Base-by-base conservation (phyloP, 2,888 invertebrate genomes). In the Erebia aethiops region DNA sequence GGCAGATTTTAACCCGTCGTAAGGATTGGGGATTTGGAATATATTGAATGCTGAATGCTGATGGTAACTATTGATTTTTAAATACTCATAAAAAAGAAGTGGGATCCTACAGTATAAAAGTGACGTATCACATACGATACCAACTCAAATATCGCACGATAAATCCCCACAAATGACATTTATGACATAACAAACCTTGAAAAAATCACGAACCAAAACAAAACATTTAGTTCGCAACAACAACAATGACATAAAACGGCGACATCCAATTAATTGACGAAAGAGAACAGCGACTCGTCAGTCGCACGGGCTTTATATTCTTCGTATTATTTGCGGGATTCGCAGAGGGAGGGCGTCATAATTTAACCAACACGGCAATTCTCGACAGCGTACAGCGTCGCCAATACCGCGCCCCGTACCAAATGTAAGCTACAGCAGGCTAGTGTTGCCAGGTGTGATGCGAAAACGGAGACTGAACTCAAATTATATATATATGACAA, bases 321-420 rank as follows among this genome's bases (percentile, higher is more conserved):
- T 85, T 89, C 85, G 89, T 87, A 89, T 89, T 87, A 90, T 89
- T 90, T 89, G 88, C 87, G 82, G 84, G 84, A 87, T 84, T 86
- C 87, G 88, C 86, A 89, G 87, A 86, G 87, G 88, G 87, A 87
- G 86, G 80, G 85, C 84, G 86, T 86, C 84, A 89, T 90, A 89
- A 91, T 90, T 90, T 90, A 90, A 87, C 87, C 87, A 84, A 86
- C 81, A 87, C 86, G 84, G 89, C 89, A 87, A 86, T 90, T 88
- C 87, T 86, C 87, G 89, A 88, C 91, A 90, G 85, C 89, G 87
- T 87, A 88, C 91, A 90, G 85, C 89, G 87, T 88, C 87, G 87
- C 84, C 82, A 82, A 82, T 81, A 85, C 86, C 86, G 85, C 85
- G 86, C 74, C 71, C 21, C 26, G 72, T 71, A 85, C 85, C 82